Evolutionary conservation across 2,888 invertebrate genomes (phyloP).

Genomic region (Portevinia maculata): DNA sequence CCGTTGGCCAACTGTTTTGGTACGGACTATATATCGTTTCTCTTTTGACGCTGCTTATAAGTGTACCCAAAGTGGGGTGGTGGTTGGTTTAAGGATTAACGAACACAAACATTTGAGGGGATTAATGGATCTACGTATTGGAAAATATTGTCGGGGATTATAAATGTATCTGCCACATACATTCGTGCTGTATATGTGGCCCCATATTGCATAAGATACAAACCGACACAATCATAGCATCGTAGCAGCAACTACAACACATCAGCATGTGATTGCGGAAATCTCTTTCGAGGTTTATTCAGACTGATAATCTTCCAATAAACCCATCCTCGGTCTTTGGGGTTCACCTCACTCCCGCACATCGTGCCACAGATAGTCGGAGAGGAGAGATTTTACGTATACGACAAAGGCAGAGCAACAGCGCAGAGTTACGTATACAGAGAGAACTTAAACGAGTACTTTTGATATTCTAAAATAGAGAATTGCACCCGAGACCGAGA

Average conservation of each 20-base stretch:
- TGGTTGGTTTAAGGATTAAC: slow-evolving; percentile 82
- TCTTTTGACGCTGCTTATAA: slow-evolving; percentile 48
- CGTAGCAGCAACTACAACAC: slow-evolving; percentile 19
- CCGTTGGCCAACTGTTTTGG: too few species aligned
- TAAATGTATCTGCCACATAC: slow-evolving; percentile 67
- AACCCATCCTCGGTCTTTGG: slow-evolving; percentile 59
- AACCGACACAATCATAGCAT: neutral
- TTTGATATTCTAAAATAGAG: slow-evolving; percentile 71
- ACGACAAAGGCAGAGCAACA: slow-evolving; percentile 30
- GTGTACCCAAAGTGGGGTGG: slow-evolving; percentile 50
- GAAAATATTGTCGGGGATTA: slow-evolving; percentile 74
- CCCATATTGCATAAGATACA: slow-evolving; percentile 52
- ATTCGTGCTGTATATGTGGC: slow-evolving; percentile 8
- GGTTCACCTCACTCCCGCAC: slow-evolving; percentile 45
- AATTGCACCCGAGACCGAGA: slow-evolving; percentile 72
- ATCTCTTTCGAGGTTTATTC: slow-evolving; percentile 73
- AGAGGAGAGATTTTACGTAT: neutral
- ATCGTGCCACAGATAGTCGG: neutral
- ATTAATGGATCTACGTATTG: slow-evolving; percentile 75
- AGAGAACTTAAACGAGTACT: slow-evolving; percentile 18
- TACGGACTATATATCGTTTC: slow-evolving; percentile 14
- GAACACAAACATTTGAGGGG: slow-evolving; percentile 77
- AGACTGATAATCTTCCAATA: slow-evolving; percentile 73
- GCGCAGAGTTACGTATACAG: slow-evolving; percentile 25
- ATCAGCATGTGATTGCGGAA: slow-evolving; percentile 68